These are phyloP conservation scores for Ceratitis capitata DNA, from an alignment of 1,140 invertebrate genomes.

Conservation along the genomic window DNA sequence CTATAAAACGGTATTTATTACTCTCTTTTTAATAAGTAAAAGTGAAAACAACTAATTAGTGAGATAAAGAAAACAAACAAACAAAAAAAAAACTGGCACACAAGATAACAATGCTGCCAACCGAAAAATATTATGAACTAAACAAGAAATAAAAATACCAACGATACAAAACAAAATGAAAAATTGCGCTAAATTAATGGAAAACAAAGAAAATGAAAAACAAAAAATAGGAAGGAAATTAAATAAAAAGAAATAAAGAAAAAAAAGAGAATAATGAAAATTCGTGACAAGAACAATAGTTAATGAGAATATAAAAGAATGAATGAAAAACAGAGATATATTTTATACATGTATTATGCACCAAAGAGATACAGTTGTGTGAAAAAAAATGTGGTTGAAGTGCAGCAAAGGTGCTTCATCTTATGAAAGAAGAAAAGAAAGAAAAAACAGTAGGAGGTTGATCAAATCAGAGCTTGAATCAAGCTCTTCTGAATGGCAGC, in stretches of 20 bases:
- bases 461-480: no score
- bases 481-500: no score
- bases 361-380: background rate
- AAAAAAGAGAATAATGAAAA: no score
- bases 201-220: background rate
- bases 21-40: constrained; percentile 1
- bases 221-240: background rate
- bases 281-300: background rate
- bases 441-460: no score
- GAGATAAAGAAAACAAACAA: constrained; percentile 16
- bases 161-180: background rate
- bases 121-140: constrained; percentile 1
- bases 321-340: background rate
- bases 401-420: no score
- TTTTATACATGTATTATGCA: background rate
- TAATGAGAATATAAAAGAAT: background rate
- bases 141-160: background rate
- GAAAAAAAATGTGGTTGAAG: background rate
- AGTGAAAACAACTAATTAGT: constrained; percentile 31
- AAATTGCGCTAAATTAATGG: background rate
- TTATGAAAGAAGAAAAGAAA: no score
- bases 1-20: background rate
- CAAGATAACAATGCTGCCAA: constrained; percentile 10
- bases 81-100: background rate
- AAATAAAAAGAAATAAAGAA: background rate